Base-by-base conservation (phyloP, 2,888 invertebrate genomes). In the Isotomurus palustris region DNA sequence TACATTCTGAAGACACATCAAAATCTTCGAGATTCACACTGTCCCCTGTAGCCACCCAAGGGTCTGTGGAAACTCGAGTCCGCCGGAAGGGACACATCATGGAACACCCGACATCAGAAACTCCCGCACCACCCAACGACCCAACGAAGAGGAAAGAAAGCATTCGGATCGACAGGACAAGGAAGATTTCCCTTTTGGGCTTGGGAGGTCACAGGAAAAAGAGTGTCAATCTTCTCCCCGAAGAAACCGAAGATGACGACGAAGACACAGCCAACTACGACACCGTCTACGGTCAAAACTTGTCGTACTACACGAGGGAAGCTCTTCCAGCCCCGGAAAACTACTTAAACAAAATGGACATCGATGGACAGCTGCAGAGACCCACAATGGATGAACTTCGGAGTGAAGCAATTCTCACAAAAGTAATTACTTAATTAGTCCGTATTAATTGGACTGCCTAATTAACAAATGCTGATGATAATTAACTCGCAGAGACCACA, bases 271-370 rank as follows among this genome's bases (percentile, higher is more conserved):
- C 47, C 36, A 54, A 56, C 12, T 29, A 53, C 53, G 56, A 50
- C 1, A 70, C 70, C 2, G 64, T 70, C 28, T 70, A 68, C 44
- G 70, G 68, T 14, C 68, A 70, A 41, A 68, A 68, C 43, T 67
- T 70, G 53, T 67, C 68, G 8, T 70, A 70, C 55, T 70, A 70
- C 40, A 70, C 71, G 14, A 53, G 70, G 45, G 71, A 71, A 55
- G 71, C 67, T 1, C 48, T 71, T 19, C 71, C 71, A 14, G 60
- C 59, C 12, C 69, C 65, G 69, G 69, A 70, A 40, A 65, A 68
- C 53, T 70, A 91, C 77, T 82, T 91, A 67, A 90, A 70, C 53
- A 69, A 68, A 40, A 67, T 68, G 53, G 47, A 71, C 24, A 35
- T 51, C n/a, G 45, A 56, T 21, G 48, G 54, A 5, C 60, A 45